Evolutionary conservation across 1,140 invertebrate genomes (phyloP), one percentile per base, ranked within the genome.

Genomic region (Caerostris extrusa): DNA sequence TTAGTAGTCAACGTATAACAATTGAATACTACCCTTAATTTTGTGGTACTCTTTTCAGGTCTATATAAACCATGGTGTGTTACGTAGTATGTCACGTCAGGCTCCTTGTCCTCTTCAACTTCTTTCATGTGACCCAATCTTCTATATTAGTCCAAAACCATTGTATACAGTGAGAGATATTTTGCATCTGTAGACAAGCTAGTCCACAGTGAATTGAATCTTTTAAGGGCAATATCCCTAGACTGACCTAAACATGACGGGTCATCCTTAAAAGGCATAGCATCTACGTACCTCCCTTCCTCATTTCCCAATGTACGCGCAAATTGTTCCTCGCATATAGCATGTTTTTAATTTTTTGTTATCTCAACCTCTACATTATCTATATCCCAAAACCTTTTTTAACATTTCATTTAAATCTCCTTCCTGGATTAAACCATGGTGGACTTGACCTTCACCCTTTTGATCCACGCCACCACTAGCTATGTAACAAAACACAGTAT

Each of bases 21-120:
- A 57, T 94, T 94, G 67, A 94, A 95, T 6, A 85, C 88, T 0
- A 94, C 69, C 3, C 94, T n/a, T 10, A 94, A 17, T 81, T 94
- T 95, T 6, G 87, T 91, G 3, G 94, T 85, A 3, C 14, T 64
- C 17, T 85, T 92, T 19, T 85, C 5, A 56, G 82, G 82, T 17
- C n/a, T 53, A 85, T 56, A 92, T 5, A 92, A 50, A 67, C 60
- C 91, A 69, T 85, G 91, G 55, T 92, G 91, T 17, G 82, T 81
- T 53, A 92, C 55, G 67, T 92, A 56, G 57, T 86, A 92, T 17
- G 60, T 50, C 10, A 92, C 14, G 8, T 69, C 60, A 7, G 91
- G 17, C 56, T 92, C 61, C 6, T 12, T n/a, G 3, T 7, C 17
- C 19, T 85, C 12, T 12, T 14, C 69, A 3, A 85, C 56, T 3